phyloP scores from a whole-genome alignment of 1,140 invertebrate species.

The Pseudachorutes palmiensis region DNA sequence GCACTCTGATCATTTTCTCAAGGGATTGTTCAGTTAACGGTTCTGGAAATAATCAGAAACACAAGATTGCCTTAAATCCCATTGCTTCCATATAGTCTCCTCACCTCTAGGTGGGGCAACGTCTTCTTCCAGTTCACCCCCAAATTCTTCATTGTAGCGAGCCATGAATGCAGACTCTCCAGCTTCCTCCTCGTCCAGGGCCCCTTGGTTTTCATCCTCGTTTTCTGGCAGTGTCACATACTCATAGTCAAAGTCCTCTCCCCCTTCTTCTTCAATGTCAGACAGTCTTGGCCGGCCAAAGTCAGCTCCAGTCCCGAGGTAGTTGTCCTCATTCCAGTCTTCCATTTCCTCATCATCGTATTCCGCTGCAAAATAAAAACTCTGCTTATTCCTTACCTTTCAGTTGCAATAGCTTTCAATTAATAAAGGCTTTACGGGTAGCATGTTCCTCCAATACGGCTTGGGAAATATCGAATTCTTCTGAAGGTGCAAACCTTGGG shows the following conservation, averaged over 20 bases:
- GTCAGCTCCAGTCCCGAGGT: too few species aligned
- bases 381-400: too few species aligned
- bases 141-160: not conserved
- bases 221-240: not conserved
- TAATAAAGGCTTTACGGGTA: too few species aligned
- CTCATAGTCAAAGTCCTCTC: not conserved
- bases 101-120: not conserved
- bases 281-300: not conserved
- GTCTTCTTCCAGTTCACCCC: not conserved
- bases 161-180: not conserved
- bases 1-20: constrained; percentile 20
- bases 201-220: not conserved
- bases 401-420: too few species aligned
- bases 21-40: constrained; percentile 5
- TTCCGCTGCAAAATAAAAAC: not conserved
- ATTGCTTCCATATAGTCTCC: not conserved
- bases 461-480: too few species aligned
- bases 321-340: not conserved
- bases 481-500: too few species aligned
- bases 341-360: not conserved
- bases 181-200: not conserved
- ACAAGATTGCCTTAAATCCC: not conserved
- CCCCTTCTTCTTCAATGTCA: constrained; percentile 4
- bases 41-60: not conserved
- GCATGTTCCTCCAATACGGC: too few species aligned